Evolutionary conservation across 2,888 invertebrate genomes (phyloP).

Genomic region (Cantharis lateralis): DNA sequence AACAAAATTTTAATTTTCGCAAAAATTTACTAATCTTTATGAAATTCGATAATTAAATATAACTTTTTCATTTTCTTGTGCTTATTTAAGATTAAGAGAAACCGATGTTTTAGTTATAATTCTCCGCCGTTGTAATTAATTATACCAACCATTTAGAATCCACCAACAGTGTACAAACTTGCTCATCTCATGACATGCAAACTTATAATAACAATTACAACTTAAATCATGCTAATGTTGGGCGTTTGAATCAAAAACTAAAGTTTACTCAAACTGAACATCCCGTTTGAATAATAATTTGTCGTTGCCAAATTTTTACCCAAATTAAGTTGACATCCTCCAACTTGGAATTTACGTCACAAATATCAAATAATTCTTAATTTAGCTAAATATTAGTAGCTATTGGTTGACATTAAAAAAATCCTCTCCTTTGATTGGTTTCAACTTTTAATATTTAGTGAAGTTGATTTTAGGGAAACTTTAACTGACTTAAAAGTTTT

Average conservation of each 20-base stretch:
- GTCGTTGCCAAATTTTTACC: background rate
- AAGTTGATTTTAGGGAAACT: too few species aligned
- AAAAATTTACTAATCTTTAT: constrained; percentile 1
- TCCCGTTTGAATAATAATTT: background rate
- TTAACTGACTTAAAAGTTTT: too few species aligned
- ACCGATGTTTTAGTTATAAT: background rate
- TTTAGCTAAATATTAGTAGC: too few species aligned
- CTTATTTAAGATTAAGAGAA: background rate
- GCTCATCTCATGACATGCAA: background rate
- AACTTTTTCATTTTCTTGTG: background rate
- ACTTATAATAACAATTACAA: background rate
- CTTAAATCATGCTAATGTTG: background rate
- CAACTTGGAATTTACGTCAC: too few species aligned
- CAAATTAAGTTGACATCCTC: too few species aligned
- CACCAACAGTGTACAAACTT: background rate
- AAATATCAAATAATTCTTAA: too few species aligned
- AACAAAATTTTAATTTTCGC: constrained; percentile 1
- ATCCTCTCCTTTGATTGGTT: too few species aligned
- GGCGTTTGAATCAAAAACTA: background rate
- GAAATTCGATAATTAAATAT: constrained; percentile 8
- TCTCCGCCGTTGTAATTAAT: background rate
- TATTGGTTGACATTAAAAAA: too few species aligned
- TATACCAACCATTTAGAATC: background rate
- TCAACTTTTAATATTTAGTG: too few species aligned
- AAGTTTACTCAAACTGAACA: background rate